Percentiles rank a stretch among this genome's conserved stretches.
Evolutionary conservation across 2,113 vertebrate genomes (phyloP).

Genomic region (Taurulus bubalis): DNA sequence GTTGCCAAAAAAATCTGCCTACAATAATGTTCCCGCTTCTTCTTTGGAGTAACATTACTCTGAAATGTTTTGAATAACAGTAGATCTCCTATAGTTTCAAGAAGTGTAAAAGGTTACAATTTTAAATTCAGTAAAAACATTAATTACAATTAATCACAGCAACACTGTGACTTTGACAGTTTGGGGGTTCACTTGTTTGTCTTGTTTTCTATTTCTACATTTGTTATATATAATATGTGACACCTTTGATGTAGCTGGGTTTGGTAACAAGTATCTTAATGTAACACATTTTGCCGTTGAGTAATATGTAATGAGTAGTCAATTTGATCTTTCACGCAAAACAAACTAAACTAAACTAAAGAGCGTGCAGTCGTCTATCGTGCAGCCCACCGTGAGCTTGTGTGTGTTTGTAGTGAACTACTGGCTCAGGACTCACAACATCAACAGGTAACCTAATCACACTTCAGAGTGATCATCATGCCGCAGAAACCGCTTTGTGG

Average conservation of each 20-base stretch:
- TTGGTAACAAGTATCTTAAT: not conserved
- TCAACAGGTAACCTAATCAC: slow-evolving; percentile 19
- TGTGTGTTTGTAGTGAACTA: slow-evolving; percentile 37
- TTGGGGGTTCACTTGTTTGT: not conserved
- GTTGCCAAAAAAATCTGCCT: not conserved
- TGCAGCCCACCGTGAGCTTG: not conserved
- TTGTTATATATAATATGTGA: not conserved
- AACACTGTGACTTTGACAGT: not conserved
- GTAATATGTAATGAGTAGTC: not conserved
- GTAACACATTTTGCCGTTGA: not conserved
- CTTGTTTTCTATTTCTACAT: not conserved
- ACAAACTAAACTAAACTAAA: too few relatives aligned
- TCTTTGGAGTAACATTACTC: not conserved
- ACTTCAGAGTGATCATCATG: slow-evolving; percentile 29
- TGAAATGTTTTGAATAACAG: not conserved
- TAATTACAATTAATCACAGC: not conserved
- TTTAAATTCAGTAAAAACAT: not conserved
- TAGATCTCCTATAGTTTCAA: not conserved
- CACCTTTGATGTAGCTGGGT: not conserved
- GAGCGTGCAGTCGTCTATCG: slow-evolving; percentile 58
- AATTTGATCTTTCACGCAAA: not conserved
- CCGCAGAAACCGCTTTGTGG: slow-evolving; percentile 24
- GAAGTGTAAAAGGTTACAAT: not conserved
- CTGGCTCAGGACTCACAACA: slow-evolving; percentile 59
- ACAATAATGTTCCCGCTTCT: not conserved